Conservation (phyloP, 64 coral and sea anemone genomes). For the Actinia equina region DNA sequence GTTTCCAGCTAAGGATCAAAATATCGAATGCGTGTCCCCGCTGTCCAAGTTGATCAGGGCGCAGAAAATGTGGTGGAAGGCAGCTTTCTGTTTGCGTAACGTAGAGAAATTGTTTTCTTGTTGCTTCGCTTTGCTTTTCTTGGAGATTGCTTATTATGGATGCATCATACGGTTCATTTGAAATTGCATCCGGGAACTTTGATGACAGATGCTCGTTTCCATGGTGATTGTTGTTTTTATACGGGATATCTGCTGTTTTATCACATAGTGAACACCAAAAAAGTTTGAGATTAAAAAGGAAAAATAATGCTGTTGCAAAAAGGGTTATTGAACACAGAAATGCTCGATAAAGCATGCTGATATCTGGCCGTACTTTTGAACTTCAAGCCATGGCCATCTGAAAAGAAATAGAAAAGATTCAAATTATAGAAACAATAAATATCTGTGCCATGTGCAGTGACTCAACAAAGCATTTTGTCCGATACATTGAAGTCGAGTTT, state of each 20-base stretch:
- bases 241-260: not conserved
- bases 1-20: constrained; percentile 24
- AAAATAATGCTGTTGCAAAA: not conserved
- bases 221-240: not conserved
- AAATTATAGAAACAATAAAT: not conserved
- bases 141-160: not conserved
- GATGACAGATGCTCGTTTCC: not conserved
- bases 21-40: constrained; percentile 1
- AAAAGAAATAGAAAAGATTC: not conserved
- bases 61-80: constrained; percentile 30
- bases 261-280: not conserved
- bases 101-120: constrained; percentile 34
- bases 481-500: too few relatives aligned
- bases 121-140: not conserved
- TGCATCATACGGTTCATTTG: not conserved
- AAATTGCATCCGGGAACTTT: constrained; percentile 4
- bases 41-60: constrained; percentile 34
- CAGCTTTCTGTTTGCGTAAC: constrained; percentile 45
- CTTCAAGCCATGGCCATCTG: not conserved
- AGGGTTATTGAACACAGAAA: not conserved
- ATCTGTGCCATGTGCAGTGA: too few relatives aligned
- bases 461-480: too few relatives aligned
- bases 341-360: not conserved
- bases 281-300: not conserved
- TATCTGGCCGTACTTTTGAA: not conserved